A percentile compares a stretch with the other conserved stretches of the same genome.
Evolutionary conservation across 2,797 vertebrate genomes (phyloP).

Genomic region (Notoglanidium macrostoma): DNA sequence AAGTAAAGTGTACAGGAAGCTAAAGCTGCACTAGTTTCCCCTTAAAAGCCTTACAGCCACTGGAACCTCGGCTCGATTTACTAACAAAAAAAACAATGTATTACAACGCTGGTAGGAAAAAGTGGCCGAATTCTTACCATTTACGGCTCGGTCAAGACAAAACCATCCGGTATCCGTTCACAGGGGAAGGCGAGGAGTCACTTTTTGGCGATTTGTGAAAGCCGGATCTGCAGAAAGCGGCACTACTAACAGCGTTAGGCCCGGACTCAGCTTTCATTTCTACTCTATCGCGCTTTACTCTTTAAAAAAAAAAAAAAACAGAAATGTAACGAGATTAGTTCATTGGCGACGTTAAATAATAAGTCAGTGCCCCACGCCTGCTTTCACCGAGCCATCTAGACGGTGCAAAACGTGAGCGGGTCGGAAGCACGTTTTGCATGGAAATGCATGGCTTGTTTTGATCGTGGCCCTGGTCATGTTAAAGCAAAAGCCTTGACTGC

Average conservation of each 20-base stretch:
- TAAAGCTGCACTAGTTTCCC: conserved; percentile 18
- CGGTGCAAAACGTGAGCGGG: conserved; percentile 61
- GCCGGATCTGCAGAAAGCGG: conserved; percentile 76
- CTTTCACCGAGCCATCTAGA: conserved; percentile 60
- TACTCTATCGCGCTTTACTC: conserved; percentile 70
- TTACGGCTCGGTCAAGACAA: conserved; percentile 74
- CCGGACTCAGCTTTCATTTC: conserved; percentile 78
- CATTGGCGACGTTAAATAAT: conserved; percentile 34
- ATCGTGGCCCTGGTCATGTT: conserved; percentile 81
- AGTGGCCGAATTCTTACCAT: conserved; percentile 78
- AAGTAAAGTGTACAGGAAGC: conserved; percentile 36
- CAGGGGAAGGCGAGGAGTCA: conserved; percentile 69
- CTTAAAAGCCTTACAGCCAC: not conserved
- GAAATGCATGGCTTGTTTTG: conserved; percentile 64
- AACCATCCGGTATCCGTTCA: conserved; percentile 67
- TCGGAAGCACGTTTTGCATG: conserved; percentile 69
- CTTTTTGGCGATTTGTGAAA: conserved; percentile 74
- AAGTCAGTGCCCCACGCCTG: conserved; percentile 54
- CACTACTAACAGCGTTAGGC: conserved; percentile 72
- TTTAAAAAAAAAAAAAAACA: conserved; percentile 41
- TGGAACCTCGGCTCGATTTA: conserved; percentile 17
- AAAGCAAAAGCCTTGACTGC: conserved; percentile 78
- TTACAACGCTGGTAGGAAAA: conserved; percentile 59
- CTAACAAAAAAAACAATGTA: conserved; percentile 55
- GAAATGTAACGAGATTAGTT: conserved; percentile 44